Conservation (phyloP, 2,113 vertebrate genomes). For the Chaetorhynchus papuensis region DNA sequence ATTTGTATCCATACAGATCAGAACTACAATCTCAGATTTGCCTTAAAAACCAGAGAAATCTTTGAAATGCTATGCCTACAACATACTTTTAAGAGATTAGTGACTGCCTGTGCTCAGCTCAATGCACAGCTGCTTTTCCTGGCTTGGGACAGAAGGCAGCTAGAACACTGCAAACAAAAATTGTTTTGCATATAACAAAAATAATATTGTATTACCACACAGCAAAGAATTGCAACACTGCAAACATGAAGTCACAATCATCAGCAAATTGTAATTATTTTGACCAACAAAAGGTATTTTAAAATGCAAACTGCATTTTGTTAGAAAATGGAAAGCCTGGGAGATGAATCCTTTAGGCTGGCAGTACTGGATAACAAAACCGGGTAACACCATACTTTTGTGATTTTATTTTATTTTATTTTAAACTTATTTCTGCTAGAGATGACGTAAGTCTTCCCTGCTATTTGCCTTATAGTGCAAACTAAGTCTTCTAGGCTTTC, state of each 20-base stretch:
- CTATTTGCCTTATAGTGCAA: neutral
- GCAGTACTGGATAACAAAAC: neutral
- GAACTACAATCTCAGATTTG: neutral
- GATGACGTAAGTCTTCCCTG: neutral
- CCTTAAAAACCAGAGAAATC: neutral
- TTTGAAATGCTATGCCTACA: neutral
- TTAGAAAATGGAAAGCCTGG: neutral
- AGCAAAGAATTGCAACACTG: neutral
- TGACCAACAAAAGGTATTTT: neutral
- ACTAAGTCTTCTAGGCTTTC: neutral
- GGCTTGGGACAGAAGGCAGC: neutral
- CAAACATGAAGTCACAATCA: neutral
- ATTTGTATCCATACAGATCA: neutral
- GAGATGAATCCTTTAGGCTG: neutral
- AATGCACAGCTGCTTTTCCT: neutral
- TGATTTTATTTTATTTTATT: neutral
- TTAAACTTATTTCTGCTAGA: neutral
- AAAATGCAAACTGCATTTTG: neutral
- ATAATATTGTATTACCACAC: neutral
- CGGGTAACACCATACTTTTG: neutral
- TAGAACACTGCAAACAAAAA: neutral
- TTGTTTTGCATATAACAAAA: neutral
- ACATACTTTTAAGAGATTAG: neutral
- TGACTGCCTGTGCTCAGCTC: neutral
- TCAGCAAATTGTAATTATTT: neutral